A percentile compares a stretch with the other conserved stretches of the same genome.
These are phyloP conservation scores for Kryphioiulus occultus DNA, from an alignment of 2,888 invertebrate species.

Conservation along the genomic window DNA sequence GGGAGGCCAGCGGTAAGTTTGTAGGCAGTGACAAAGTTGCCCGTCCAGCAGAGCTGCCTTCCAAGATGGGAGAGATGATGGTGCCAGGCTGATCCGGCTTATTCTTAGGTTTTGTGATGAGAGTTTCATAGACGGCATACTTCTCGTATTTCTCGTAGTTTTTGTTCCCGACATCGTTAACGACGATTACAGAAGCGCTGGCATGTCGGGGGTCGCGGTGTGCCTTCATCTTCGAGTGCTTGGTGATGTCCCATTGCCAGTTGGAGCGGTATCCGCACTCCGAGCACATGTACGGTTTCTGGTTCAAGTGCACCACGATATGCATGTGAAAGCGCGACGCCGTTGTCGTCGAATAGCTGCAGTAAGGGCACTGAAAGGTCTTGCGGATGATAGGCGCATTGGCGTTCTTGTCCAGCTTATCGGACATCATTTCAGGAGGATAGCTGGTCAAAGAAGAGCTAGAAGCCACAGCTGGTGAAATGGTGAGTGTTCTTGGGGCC, in stretches of 20 bases:
- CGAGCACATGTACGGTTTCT: constrained; percentile 93
- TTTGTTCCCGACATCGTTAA: constrained; percentile 84
- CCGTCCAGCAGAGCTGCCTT: background rate
- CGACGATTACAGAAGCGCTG: constrained; percentile 78
- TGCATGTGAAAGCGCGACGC: constrained; percentile 93
- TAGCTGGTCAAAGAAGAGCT: background rate
- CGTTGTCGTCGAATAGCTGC: constrained; percentile 90
- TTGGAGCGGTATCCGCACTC: constrained; percentile 92
- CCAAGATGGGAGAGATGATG: background rate
- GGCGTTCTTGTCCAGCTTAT: constrained; percentile 27
- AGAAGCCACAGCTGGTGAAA: background rate
- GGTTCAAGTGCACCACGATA: constrained; percentile 89
- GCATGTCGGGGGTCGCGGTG: constrained; percentile 82
- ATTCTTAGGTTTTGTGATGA: background rate
- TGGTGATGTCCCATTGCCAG: constrained; percentile 96
- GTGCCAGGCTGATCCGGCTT: background rate
- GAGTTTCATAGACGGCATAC: constrained; percentile 64
- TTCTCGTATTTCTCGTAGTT: constrained; percentile 94
- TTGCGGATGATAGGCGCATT: constrained; percentile 47
- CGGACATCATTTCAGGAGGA: background rate
- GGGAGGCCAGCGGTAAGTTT: background rate
- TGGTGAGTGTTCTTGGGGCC: background rate
- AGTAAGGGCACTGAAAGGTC: constrained; percentile 86
- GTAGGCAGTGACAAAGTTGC: background rate
- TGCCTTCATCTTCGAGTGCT: constrained; percentile 90